Conservation (phyloP, 2,888 invertebrate species). For the Leptinotarsa peninsularis region DNA sequence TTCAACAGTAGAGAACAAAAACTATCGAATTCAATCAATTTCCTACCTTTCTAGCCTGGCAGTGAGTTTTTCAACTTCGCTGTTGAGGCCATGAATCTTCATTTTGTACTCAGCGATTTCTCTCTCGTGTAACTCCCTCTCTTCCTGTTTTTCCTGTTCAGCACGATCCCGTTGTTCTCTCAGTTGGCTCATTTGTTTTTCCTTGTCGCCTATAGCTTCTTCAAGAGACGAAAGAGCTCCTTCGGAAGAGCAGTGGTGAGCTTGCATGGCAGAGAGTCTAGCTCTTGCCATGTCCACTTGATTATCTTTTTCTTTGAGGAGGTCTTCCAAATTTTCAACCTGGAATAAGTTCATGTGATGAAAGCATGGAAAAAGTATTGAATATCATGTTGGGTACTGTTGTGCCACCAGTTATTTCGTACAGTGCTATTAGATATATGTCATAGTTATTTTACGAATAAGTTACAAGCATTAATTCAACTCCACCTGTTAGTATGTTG, state of each 20-base stretch:
- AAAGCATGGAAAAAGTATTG: neutral
- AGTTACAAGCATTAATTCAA: too few relatives aligned
- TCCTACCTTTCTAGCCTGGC: constrained; percentile 79
- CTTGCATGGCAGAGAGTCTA: constrained; percentile 91
- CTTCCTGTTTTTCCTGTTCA: constrained; percentile 96
- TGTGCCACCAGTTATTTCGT: neutral
- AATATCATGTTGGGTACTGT: neutral
- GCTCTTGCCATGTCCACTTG: constrained; percentile 96
- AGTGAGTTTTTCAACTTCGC: constrained; percentile 90
- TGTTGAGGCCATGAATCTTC: constrained; percentile 90
- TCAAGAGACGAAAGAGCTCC: constrained; percentile 92
- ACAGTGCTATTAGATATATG: neutral
- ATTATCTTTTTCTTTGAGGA: constrained; percentile 97
- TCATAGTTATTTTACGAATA: neutral
- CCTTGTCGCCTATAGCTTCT: constrained; percentile 96
- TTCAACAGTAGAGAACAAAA: neutral
- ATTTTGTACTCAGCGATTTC: constrained; percentile 95
- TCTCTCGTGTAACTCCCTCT: constrained; percentile 91
- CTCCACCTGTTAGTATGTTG: too few relatives aligned
- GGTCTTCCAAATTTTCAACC: constrained; percentile 98
- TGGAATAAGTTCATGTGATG: constrained; percentile 62
- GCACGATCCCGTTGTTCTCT: constrained; percentile 94
- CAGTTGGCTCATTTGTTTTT: constrained; percentile 95
- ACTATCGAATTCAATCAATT: neutral
- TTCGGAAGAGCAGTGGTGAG: constrained; percentile 93